Evolutionary conservation across 1,140 invertebrate genomes (phyloP), one percentile per base, ranked within the genome.

Genomic region (Palaemon carinicauda): DNA sequence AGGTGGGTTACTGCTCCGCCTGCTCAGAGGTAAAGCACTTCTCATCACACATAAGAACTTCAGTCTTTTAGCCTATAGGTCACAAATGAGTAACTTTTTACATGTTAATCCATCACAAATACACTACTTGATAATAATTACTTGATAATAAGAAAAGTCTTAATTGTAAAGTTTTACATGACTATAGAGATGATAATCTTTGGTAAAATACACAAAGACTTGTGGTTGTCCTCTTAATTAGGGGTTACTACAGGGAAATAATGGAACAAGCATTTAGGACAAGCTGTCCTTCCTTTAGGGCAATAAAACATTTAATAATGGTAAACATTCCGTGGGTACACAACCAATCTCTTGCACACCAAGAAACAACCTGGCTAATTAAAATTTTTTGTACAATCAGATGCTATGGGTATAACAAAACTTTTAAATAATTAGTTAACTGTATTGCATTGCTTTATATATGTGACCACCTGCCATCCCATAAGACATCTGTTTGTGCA

Each of bases 101-200:
- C 85, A 87, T 87, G 80, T 77, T 81, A 87, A 87, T 87, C 85
- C 85, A 87, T 87, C 85, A 87, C 85, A 87, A 87, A 75, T 27
- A 65, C 27, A 65, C 56, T 21, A 65, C 56, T n/a, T 27, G n/a
- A 21, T 65, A 65, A 81, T 81, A 79, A 87, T 80, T 87, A 87
- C 85, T 87, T 87, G 85, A 87, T 87, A 87, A 87, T 81, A 81
- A 87, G 85, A 87, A 87, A 87, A 87, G 85, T 87, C 79, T 87
- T 81, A 87, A 82, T 60, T 81, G 79, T 87, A 87, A 82, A 77
- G 85, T 82, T 82, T 82, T 86, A 86, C 84, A 86, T 87, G 77
- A 87, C 80, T 81, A 87, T 87, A 87, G 79, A 87, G 85, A 82
- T 82, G 85, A 82, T 41, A 41, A 41, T 82, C 85, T 82, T 82